Base-by-base conservation (phyloP, 2,888 invertebrate genomes). In the Cecidostiba fungosa region DNA sequence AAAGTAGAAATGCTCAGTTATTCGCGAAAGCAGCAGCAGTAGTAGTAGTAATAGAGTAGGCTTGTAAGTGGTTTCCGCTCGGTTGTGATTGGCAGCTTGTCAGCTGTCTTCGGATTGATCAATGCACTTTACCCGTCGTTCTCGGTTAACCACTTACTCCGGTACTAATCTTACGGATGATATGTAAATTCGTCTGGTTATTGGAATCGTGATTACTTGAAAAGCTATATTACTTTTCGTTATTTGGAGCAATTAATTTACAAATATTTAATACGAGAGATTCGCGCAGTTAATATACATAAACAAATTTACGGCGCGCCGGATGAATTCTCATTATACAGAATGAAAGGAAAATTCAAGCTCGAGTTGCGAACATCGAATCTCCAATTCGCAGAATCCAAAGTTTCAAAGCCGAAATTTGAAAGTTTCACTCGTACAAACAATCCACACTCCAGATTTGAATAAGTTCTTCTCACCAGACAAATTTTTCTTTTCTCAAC, bases 311-410 rank as follows among this genome's bases (percentile, higher is more conserved):
- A 62, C 26, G 10, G 23, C 62, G 12, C 26, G 10, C 12, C 1
- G 14, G 62, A 62, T 62, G 26, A 26, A 62, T 66, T 29, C 66
- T 66, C 66, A 66, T 66, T 66, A n/a, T 8, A 59, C 16, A 59
- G 26, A 62, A 0, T 0, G 26, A 26, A 2, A 5, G 23, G 62
- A 19, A 8, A 62, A 62, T 62, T 62, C 26, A 26, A 26, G 62
- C 16, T 5, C 3, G 54, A 62, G 26, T 62, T 62, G 23, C 23
- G 10, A 62, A 26, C 62, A 10, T 12, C 26, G 26, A 62, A 62
- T 62, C 8, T 26, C 26, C 62, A 26, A 62, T 62, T 62, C 26
- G 26, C 62, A 8, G 26, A 62, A 26, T 62, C 10, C 62, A 26
- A 62, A 62, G 62, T 66, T 66, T 29, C 26, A 29, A 47, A 47